Conservation (phyloP, 2,888 invertebrate genomes). For the Seira musarum region DNA sequence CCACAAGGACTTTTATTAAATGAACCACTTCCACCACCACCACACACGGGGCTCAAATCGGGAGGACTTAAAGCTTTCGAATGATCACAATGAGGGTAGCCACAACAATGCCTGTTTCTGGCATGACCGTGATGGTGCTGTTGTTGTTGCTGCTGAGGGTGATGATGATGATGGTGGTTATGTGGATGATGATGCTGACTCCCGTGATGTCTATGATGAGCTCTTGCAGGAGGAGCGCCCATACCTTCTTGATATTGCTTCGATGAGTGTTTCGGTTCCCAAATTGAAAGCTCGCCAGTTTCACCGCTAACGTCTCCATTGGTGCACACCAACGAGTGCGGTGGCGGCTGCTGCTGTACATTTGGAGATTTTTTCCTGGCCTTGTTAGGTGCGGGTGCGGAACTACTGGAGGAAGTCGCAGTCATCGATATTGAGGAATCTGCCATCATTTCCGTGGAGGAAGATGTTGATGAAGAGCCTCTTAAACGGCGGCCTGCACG, state of each 20-base stretch:
- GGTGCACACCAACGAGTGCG: conserved; percentile 44
- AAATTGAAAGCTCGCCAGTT: conserved; percentile 39
- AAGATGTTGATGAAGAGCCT: conserved; percentile 57
- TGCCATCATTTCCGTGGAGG: conserved; percentile 57
- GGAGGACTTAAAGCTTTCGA: conserved; percentile 60
- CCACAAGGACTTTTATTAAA: conserved; percentile 23
- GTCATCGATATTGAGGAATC: conserved; percentile 54
- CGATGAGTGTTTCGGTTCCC: conserved; percentile 47
- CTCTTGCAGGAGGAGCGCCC: conserved; percentile 19
- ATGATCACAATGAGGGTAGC: conserved; percentile 63
- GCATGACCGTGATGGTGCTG: conserved; percentile 54
- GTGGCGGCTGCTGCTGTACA: too few relatives aligned
- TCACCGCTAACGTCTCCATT: conserved; percentile 44
- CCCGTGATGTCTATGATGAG: conserved; percentile 53
- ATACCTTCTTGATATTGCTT: conserved; percentile 1
- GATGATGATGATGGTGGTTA: conserved; percentile 53
- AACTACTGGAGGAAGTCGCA: conserved; percentile 50
- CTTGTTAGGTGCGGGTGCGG: conserved; percentile 47
- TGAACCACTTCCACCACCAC: conserved; percentile 45
- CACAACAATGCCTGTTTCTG: conserved; percentile 59
- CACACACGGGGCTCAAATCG: conserved; percentile 54
- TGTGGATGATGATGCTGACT: conserved; percentile 61
- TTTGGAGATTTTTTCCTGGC: conserved; percentile 61
- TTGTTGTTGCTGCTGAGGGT: too few relatives aligned
- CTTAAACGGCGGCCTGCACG: conserved; percentile 78